Conservation (phyloP, 2,888 invertebrate species). For the Pocota personata region DNA sequence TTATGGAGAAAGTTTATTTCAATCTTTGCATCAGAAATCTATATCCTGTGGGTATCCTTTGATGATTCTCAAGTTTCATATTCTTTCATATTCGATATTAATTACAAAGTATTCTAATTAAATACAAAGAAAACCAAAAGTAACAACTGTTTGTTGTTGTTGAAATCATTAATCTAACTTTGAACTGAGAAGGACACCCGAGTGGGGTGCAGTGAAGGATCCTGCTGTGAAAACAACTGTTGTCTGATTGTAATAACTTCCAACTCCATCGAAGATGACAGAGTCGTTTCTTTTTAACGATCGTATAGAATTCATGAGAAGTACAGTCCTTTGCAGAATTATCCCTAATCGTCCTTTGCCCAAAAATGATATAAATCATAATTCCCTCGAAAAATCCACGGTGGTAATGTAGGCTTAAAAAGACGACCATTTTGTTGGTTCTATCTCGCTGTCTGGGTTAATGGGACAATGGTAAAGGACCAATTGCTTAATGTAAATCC, state of each 20-base stretch:
- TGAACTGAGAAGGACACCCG: background rate
- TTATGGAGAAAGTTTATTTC: constrained; percentile 20
- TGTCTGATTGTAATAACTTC: constrained; percentile 31
- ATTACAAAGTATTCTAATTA: constrained; percentile 47
- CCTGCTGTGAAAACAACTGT: constrained; percentile 22
- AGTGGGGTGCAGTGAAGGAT: background rate
- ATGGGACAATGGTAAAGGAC: constrained; percentile 66
- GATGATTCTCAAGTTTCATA: constrained; percentile 1
- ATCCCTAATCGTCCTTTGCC: constrained; percentile 25
- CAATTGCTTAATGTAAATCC: constrained; percentile 71
- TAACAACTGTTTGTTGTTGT: constrained; percentile 41
- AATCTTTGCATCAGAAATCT: background rate
- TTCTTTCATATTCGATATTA: constrained; percentile 31
- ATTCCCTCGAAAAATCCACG: constrained; percentile 42
- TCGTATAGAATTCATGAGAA: background rate
- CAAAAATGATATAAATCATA: constrained; percentile 64
- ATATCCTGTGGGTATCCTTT: background rate
- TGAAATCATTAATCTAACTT: constrained; percentile 43
- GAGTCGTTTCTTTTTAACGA: background rate
- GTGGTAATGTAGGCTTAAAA: constrained; percentile 45
- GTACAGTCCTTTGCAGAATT: constrained; percentile 10
- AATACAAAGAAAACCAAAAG: constrained; percentile 14
- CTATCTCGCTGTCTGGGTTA: constrained; percentile 53
- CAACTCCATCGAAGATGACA: constrained; percentile 38
- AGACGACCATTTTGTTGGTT: constrained; percentile 22